These are phyloP conservation scores for Ctenopoma kingsleyae DNA, from an alignment of 2,797 vertebrate species.

Conservation along the genomic window DNA sequence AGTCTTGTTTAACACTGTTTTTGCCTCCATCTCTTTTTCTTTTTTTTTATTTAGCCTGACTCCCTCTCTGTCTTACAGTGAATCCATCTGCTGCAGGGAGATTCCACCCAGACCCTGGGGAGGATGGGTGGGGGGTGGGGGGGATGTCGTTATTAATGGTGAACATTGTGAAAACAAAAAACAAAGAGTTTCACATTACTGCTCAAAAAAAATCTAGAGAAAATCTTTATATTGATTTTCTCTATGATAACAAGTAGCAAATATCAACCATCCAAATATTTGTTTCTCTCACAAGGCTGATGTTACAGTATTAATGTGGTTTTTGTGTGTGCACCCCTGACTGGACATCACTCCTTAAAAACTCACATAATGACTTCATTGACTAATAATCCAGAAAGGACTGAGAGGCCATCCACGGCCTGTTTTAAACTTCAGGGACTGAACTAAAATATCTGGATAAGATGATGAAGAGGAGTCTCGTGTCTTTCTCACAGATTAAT, in stretches of 20 bases:
- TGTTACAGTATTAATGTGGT: constrained; percentile 38
- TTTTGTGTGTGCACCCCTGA: constrained; percentile 36
- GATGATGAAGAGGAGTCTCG: constrained; percentile 4
- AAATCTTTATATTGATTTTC: not conserved
- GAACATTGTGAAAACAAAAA: constrained; percentile 19
- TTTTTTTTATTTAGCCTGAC: constrained; percentile 18
- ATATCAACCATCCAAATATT: not conserved
- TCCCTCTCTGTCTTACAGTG: constrained; percentile 48
- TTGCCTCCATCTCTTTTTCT: constrained; percentile 8
- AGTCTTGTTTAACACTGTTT: constrained; percentile 46
- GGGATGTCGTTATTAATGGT: constrained; percentile 22
- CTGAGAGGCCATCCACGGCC: constrained; percentile 52
- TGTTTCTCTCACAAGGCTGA: constrained; percentile 10
- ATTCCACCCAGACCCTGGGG: constrained; percentile 61
- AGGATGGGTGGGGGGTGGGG: not conserved
- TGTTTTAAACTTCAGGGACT: constrained; percentile 50
- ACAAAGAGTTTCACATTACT: not conserved
- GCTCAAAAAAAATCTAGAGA: not conserved
- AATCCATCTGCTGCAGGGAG: constrained; percentile 64
- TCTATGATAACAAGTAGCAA: not conserved
- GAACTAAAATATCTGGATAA: not conserved
- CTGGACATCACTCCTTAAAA: constrained; percentile 44
- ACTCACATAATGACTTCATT: constrained; percentile 67
- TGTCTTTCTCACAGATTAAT: not conserved
- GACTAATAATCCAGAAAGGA: constrained; percentile 61